Conservation (phyloP, 2,797 vertebrate genomes). For the Mus minutoides region DNA sequence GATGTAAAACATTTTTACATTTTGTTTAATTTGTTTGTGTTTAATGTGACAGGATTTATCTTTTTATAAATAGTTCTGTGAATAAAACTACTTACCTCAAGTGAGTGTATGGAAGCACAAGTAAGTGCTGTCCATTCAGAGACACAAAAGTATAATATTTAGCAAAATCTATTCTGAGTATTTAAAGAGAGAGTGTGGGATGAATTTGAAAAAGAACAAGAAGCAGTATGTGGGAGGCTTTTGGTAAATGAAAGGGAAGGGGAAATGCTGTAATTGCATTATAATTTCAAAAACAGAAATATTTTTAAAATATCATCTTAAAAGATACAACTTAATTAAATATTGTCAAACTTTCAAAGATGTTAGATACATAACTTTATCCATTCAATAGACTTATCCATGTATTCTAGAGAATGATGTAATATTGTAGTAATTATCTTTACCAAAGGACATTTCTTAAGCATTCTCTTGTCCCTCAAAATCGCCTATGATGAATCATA, state of each 20-base stretch:
- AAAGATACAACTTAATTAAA: not conserved
- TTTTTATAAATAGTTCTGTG: too few species aligned
- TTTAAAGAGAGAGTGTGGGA: not conserved
- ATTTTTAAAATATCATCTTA: too few species aligned
- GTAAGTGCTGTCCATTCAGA: not conserved
- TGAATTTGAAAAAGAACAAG: not conserved
- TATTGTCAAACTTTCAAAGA: not conserved
- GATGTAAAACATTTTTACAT: not conserved
- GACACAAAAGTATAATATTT: not conserved
- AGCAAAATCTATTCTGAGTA: not conserved
- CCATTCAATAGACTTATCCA: not conserved
- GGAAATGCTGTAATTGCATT: too few species aligned
- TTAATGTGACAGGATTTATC: not conserved
- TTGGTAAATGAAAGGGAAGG: not conserved
- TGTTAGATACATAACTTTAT: not conserved
- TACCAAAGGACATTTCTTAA: not conserved
- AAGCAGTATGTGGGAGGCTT: not conserved
- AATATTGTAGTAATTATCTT: not conserved
- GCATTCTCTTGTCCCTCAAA: not conserved
- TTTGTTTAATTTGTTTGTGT: not conserved
- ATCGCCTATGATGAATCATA: too few species aligned
- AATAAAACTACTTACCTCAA: not conserved
- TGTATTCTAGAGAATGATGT: not conserved
- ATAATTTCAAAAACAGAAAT: too few species aligned
- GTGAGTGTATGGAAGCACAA: not conserved